These are phyloP conservation scores for Synergus umbraculus DNA, from an alignment of 2,888 invertebrate genomes.

Conservation along the genomic window DNA sequence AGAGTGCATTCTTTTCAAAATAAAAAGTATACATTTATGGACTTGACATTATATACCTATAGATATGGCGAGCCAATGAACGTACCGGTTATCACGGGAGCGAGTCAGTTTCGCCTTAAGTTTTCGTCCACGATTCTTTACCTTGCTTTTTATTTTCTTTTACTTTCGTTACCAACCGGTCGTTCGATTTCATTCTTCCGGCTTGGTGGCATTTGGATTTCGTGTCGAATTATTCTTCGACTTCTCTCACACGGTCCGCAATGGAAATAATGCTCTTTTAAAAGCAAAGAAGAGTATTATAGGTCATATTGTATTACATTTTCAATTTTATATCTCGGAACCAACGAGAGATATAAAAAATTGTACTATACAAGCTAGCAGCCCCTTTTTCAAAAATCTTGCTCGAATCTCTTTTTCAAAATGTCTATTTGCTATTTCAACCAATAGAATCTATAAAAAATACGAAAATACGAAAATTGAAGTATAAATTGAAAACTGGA, in stretches of 20 bases:
- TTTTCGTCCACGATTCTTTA: slow-evolving; percentile 47
- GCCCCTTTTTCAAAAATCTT: too few relatives aligned
- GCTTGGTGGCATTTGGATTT: slow-evolving; percentile 54
- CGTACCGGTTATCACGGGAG: slow-evolving; percentile 69
- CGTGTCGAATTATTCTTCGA: slow-evolving; percentile 49
- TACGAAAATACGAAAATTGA: too few relatives aligned
- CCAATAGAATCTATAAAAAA: too few relatives aligned
- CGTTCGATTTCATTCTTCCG: slow-evolving; percentile 53
- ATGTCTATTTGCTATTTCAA: too few relatives aligned
- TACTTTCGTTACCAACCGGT: slow-evolving; percentile 11
- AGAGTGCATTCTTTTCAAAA: slow-evolving; percentile 58
- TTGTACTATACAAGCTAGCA: too few relatives aligned
- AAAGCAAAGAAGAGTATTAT: too few relatives aligned
- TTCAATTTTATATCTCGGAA: too few relatives aligned
- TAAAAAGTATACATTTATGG: slow-evolving; percentile 70
- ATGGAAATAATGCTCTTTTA: too few relatives aligned
- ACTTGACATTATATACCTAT: slow-evolving; percentile 63
- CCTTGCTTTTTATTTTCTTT: slow-evolving; percentile 4
- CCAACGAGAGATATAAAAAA: too few relatives aligned
- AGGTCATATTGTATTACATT: too few relatives aligned
- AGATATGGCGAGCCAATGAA: slow-evolving; percentile 60
- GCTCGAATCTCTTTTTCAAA: too few relatives aligned
- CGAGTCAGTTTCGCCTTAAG: slow-evolving; percentile 59
- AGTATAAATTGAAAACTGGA: too few relatives aligned
- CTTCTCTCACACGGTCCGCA: not conserved